Evolutionary conservation across 2,113 vertebrate species (phyloP).

Genomic region (Proteles cristata): DNA sequence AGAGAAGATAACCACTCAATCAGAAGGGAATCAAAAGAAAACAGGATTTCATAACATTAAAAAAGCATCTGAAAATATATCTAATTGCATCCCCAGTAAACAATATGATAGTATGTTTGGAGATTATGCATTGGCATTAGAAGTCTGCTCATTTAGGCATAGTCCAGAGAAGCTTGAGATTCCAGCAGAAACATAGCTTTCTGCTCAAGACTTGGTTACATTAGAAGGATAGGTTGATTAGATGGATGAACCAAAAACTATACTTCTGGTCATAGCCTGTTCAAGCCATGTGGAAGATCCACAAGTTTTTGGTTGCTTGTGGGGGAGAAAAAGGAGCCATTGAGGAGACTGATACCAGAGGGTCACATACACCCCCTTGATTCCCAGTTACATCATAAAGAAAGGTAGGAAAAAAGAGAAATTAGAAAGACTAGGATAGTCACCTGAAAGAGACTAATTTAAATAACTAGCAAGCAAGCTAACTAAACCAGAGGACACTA

Average conservation of each 20-base stretch:
- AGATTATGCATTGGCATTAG: background rate
- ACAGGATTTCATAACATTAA: background rate
- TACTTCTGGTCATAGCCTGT: background rate
- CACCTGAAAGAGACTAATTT: background rate
- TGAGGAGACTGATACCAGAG: background rate
- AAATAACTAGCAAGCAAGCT: background rate
- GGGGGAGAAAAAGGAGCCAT: background rate
- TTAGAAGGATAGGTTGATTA: background rate
- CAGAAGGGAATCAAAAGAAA: background rate
- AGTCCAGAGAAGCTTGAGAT: background rate
- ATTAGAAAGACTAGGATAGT: background rate
- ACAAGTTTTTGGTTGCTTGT: background rate
- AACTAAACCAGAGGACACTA: background rate
- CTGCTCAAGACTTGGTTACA: background rate
- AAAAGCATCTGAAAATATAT: slow-evolving; percentile 19
- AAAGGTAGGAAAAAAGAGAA: background rate
- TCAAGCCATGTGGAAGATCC: background rate
- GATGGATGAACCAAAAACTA: background rate
- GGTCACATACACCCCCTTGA: background rate
- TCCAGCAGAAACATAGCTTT: background rate
- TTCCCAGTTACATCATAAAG: background rate
- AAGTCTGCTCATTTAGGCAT: background rate
- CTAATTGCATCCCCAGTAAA: background rate
- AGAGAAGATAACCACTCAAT: background rate
- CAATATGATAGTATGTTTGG: background rate